A percentile compares a stretch with the other conserved stretches of the same genome.
Evolutionary conservation across 2,113 vertebrate genomes (phyloP).

Genomic region (Percina caprodes): DNA sequence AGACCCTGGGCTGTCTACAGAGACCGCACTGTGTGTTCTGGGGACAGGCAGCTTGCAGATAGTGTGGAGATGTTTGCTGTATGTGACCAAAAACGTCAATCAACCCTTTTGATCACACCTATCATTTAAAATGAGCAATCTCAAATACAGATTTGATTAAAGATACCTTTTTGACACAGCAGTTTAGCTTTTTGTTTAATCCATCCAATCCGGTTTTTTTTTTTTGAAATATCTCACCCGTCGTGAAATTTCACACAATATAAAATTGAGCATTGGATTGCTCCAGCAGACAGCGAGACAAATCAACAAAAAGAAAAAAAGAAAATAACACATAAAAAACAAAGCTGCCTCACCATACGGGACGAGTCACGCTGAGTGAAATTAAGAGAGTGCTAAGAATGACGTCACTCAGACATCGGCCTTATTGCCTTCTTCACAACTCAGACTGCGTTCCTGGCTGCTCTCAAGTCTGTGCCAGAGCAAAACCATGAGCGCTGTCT

Average conservation of each 20-base stretch:
- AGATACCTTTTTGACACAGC: neutral
- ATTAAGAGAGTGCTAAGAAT: slow-evolving; percentile 48
- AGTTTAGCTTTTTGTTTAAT: too few relatives aligned
- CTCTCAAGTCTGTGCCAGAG: slow-evolving; percentile 7
- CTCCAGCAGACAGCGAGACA: neutral
- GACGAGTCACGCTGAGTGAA: slow-evolving; percentile 52
- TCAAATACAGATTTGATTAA: neutral
- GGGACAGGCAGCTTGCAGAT: too few relatives aligned
- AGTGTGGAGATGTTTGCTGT: too few relatives aligned
- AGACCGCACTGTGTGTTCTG: too few relatives aligned
- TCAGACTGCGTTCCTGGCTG: slow-evolving; percentile 36
- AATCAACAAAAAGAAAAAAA: slow-evolving; percentile 3
- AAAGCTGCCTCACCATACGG: slow-evolving; percentile 26
- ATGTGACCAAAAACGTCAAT: neutral
- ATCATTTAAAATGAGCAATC: neutral
- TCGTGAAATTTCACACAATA: neutral
- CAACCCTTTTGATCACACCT: neutral
- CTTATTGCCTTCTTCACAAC: slow-evolving; percentile 60
- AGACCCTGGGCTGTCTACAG: too few relatives aligned
- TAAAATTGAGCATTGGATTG: too few relatives aligned
- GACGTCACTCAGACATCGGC: slow-evolving; percentile 56
- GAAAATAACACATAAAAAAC: neutral
- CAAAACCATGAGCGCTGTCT: neutral
- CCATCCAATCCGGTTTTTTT: too few relatives aligned
- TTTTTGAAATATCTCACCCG: too few relatives aligned